Evolutionary conservation across 2,888 invertebrate genomes (phyloP).

Genomic region (Muscina levida): DNA sequence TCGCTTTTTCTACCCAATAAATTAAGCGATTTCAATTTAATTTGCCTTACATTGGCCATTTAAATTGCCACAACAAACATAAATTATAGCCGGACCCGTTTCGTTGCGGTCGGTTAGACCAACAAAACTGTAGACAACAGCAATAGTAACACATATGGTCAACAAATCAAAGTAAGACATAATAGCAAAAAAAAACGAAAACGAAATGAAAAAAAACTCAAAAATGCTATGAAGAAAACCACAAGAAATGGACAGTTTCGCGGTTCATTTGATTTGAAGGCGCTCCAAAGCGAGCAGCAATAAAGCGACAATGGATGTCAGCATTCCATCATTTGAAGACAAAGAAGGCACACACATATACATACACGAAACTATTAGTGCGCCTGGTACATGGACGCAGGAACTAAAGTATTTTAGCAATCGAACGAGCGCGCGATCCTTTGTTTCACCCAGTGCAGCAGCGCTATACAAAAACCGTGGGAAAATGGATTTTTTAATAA

Average conservation of each 20-base stretch:
- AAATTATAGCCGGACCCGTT: slow-evolving; percentile 23
- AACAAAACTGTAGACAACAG: background rate
- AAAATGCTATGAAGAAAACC: slow-evolving; percentile 28
- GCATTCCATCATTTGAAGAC: slow-evolving; percentile 59
- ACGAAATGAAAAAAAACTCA: background rate
- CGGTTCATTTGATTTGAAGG: slow-evolving; percentile 55
- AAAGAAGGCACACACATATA: background rate
- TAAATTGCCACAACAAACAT: slow-evolving; percentile 39
- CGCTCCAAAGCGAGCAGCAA: slow-evolving; percentile 44
- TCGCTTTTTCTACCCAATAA: slow-evolving; percentile 24
- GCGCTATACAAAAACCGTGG: slow-evolving; percentile 52
- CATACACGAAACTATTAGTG: too few species aligned
- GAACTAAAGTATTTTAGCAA: too few species aligned
- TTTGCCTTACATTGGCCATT: slow-evolving; percentile 41
- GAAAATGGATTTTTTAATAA: slow-evolving; percentile 62
- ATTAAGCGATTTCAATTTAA: slow-evolving; percentile 31
- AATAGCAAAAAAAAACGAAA: slow-evolving; percentile 5
- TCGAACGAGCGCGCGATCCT: background rate
- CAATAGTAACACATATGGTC: slow-evolving; percentile 1
- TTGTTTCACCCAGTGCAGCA: slow-evolving; percentile 9
- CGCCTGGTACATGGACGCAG: too few species aligned
- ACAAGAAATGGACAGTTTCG: slow-evolving; percentile 58
- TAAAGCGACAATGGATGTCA: slow-evolving; percentile 50
- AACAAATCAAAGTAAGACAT: slow-evolving; percentile 38
- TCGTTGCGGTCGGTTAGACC: background rate